These are phyloP conservation scores for Pogonus chalceus DNA, from an alignment of 1,140 invertebrate genomes.

Conservation along the genomic window DNA sequence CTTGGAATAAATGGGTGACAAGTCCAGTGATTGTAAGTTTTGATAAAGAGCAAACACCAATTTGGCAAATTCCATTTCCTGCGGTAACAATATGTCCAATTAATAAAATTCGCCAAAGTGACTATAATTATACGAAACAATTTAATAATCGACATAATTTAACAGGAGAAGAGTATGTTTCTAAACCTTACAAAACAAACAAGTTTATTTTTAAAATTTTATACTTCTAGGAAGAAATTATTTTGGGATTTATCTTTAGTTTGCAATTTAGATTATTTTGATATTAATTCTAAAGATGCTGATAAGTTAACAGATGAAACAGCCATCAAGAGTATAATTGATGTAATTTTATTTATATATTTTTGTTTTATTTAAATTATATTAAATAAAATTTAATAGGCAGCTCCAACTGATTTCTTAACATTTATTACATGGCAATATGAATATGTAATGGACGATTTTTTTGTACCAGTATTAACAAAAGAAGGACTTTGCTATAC, in stretches of 20 bases:
- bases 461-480: too few relatives aligned
- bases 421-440: too few relatives aligned
- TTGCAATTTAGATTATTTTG: conserved; percentile 4
- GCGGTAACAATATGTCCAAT: conserved; percentile 45
- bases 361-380: too few relatives aligned
- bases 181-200: not conserved
- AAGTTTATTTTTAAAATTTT: not conserved
- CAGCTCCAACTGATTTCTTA: too few relatives aligned
- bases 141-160: conserved; percentile 14
- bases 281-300: not conserved
- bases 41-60: conserved; percentile 39
- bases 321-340: not conserved
- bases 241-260: conserved; percentile 21
- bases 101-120: conserved; percentile 24
- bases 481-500: too few relatives aligned
- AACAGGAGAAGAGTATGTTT: conserved; percentile 20
- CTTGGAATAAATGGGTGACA: conserved; percentile 42
- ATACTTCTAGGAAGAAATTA: conserved; percentile 3
- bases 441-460: too few relatives aligned
- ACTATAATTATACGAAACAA: conserved; percentile 24
- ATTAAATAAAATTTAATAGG: too few relatives aligned
- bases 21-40: conserved; percentile 47
- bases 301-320: not conserved
- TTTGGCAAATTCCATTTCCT: conserved; percentile 45
- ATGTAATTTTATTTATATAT: too few relatives aligned